Evolutionary conservation across 1,140 invertebrate genomes (phyloP).

Genomic region (Papilio machaon): DNA sequence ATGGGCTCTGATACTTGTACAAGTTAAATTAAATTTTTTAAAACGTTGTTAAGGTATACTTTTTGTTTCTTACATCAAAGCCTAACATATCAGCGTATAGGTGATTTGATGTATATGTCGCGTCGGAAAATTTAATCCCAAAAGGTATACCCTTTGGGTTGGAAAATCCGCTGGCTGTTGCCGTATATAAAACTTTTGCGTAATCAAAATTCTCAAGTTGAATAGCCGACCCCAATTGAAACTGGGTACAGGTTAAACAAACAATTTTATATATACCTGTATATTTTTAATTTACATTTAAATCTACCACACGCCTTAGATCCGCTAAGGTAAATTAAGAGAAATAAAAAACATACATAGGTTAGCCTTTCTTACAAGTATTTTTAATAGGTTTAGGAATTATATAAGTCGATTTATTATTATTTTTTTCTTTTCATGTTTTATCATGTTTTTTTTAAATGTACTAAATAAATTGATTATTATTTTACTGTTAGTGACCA

Average conservation of each 20-base stretch:
- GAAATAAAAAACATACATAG: not conserved
- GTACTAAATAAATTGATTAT: no score
- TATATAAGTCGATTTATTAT: no score
- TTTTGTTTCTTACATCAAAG: slow-evolving; percentile 2
- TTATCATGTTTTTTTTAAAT: no score
- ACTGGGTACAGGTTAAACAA: slow-evolving; percentile 9
- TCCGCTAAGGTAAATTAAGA: not conserved
- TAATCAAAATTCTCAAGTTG: slow-evolving; percentile 27
- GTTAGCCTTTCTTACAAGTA: not conserved
- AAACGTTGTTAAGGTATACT: not conserved
- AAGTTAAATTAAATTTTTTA: not conserved
- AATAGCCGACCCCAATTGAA: slow-evolving; percentile 26
- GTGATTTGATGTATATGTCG: slow-evolving; percentile 25
- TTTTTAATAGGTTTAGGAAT: no score
- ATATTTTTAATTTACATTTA: slow-evolving; percentile 1
- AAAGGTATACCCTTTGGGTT: slow-evolving; percentile 23
- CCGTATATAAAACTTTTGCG: slow-evolving; percentile 20
- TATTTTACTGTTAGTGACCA: no score
- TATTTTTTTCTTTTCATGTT: no score
- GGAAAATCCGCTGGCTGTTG: slow-evolving; percentile 21
- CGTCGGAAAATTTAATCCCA: slow-evolving; percentile 23
- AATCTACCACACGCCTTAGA: not conserved
- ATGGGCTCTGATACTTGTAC: not conserved
- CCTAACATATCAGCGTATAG: slow-evolving; percentile 6
- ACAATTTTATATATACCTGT: not conserved